These are phyloP conservation scores for Petrolisthes cinctipes DNA, from an alignment of 2,888 invertebrate genomes.

Conservation along the genomic window DNA sequence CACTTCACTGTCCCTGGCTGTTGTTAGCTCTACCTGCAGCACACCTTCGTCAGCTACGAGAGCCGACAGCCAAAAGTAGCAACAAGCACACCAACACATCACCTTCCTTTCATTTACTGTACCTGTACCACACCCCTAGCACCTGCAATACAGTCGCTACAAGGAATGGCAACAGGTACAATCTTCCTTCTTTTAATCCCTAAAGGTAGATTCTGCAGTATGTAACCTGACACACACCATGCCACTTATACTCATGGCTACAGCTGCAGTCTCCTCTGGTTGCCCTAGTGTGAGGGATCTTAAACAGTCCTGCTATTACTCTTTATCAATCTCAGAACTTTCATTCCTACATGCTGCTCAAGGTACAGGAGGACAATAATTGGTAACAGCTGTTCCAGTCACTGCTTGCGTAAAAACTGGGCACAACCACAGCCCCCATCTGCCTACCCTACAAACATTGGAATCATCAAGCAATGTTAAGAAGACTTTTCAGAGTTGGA, in stretches of 20 bases:
- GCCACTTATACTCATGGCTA: slow-evolving; percentile 54
- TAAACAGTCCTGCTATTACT: slow-evolving; percentile 32
- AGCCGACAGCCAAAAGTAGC: too few species aligned
- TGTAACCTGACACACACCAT: slow-evolving; percentile 41
- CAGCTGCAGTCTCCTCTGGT: slow-evolving; percentile 61
- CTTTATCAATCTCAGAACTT: slow-evolving; percentile 21
- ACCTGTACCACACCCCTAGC: too few species aligned
- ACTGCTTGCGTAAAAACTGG: slow-evolving; percentile 59
- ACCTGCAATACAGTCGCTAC: too few species aligned
- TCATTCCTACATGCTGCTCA: slow-evolving; percentile 44
- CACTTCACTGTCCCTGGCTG: slow-evolving; percentile 57
- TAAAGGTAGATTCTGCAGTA: slow-evolving; percentile 2
- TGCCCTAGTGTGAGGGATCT: slow-evolving; percentile 37
- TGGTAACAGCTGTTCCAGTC: slow-evolving; percentile 59
- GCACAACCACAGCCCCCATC: slow-evolving; percentile 62
- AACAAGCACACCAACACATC: too few species aligned
- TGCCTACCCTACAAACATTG: slow-evolving; percentile 62
- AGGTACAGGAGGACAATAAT: slow-evolving; percentile 61
- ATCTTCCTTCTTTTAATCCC: too few species aligned
- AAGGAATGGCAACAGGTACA: too few species aligned
- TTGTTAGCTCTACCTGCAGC: slow-evolving; percentile 24
- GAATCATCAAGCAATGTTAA: slow-evolving; percentile 62
- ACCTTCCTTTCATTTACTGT: too few species aligned
- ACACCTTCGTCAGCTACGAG: neutral
- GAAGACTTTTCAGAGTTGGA: slow-evolving; percentile 62